Base-by-base conservation (phyloP, 2,888 invertebrate genomes). In the Acanthoscelides obtectus region DNA sequence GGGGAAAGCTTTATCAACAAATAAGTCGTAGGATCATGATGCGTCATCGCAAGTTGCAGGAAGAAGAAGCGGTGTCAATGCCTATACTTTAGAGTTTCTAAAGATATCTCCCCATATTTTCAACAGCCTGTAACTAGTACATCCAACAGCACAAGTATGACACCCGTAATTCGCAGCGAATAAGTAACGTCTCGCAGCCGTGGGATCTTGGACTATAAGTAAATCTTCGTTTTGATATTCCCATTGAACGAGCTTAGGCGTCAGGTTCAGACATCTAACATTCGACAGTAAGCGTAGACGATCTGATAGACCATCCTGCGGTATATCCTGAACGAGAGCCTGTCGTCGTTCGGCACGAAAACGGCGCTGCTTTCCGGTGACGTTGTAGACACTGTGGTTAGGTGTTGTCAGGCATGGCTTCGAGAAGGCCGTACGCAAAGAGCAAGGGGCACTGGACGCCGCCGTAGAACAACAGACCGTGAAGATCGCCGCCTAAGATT, bases 401-500 rank as follows among this genome's bases (percentile, higher is more conserved):
- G 21, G 72, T 72, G 70, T 74, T 72, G 17, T 73, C 64, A 22
- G 71, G 66, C 27, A 74, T 64, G 64, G 74, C 76, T 21, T 71
- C 73, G 20, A 66, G n/a, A n/a, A n/a, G n/a, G n/a, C n/a, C 21
- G 66, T 77, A 73, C 19, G 63, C 69, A 20, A 64, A 71, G 6
- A 75, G 64, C 66, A 78, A 22, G 71, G 77, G 76, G 17, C 74
- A 75, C 66, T 79, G 72, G 69, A 78, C 66, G 69, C 77, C 70
- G 69, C 81, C 81, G 72, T 82, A 70, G 21, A 81, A 22, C 69
- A 88, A 70, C 66, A n/a, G n/a, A 88, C 83, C 65, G 89, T 77
- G 64, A 86, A 77, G 67, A 90, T 83, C n/a, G 87, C 81, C 73
- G 87, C 84, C 79, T 89, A 87, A 69, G 88, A 81, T 77, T 86